Conservation (phyloP, 2,888 invertebrate species). For the Pseudoips prasinana region DNA sequence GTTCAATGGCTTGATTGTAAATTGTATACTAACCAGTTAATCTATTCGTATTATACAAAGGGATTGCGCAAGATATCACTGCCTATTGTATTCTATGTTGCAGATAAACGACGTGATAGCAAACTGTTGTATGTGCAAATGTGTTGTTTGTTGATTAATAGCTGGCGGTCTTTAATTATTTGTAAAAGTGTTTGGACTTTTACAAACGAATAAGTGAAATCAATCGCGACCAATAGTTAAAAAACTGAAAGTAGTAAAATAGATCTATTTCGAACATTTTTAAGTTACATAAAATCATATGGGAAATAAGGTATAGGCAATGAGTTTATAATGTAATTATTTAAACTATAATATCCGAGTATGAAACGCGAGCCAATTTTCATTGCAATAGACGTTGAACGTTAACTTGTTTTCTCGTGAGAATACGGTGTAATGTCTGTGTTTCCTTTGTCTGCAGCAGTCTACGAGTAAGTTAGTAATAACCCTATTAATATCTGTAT, state of each 20-base stretch:
- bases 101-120: conserved; percentile 26
- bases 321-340: too few relatives aligned
- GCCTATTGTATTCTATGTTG: conserved; percentile 17
- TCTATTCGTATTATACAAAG: conserved; percentile 16
- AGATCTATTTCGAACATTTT: too few relatives aligned
- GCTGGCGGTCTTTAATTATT: conserved; percentile 1
- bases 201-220: too few relatives aligned
- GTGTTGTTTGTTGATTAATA: conserved; percentile 21
- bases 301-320: too few relatives aligned
- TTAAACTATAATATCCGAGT: too few relatives aligned
- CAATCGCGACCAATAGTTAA: too few relatives aligned
- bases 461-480: conserved; percentile 38
- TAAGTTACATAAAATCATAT: too few relatives aligned
- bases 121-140: conserved; percentile 6
- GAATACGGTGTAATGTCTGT: conserved; percentile 45
- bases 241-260: too few relatives aligned
- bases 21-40: conserved; percentile 14
- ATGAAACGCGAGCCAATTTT: conserved; percentile 25
- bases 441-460: conserved; percentile 46
- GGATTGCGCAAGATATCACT: conserved; percentile 20
- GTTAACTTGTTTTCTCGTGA: conserved; percentile 45
- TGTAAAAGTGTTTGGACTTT: background rate
- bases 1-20: conserved; percentile 6
- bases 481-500: conserved; percentile 49
- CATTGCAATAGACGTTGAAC: conserved; percentile 30